Conservation (phyloP, 2,797 vertebrate species). For the Arnoldichthys spilopterus region DNA sequence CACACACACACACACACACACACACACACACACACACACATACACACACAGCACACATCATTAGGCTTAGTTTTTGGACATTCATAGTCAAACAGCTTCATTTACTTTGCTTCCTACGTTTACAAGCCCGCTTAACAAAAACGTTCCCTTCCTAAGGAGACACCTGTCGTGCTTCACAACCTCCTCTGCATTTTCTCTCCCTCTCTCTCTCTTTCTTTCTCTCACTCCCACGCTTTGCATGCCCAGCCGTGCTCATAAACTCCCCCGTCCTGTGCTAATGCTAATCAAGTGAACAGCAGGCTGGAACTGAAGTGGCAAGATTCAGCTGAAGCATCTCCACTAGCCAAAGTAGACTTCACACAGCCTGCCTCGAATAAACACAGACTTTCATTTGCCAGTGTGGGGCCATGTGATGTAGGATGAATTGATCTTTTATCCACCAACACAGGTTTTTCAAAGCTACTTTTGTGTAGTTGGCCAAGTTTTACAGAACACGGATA, state of each 20-base stretch:
- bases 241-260: conserved; percentile 33
- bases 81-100: conserved; percentile 1
- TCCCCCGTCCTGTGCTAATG: conserved; percentile 36
- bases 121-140: conserved; percentile 8
- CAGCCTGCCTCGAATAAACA: neutral
- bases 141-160: conserved; percentile 17
- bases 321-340: conserved; percentile 28
- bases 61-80: neutral
- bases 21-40: neutral
- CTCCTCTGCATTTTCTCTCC: conserved; percentile 34
- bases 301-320: conserved; percentile 28
- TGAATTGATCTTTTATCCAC: no score
- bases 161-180: conserved; percentile 40
- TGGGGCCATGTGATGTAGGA: neutral
- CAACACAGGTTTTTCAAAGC: no score
- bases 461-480: no score
- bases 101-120: neutral
- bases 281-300: conserved; percentile 50
- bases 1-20: neutral
- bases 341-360: neutral
- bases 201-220: conserved; percentile 24
- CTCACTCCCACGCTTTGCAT: conserved; percentile 41
- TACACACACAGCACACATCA: neutral
- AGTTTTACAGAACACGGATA: no score
- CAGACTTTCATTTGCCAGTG: neutral